Conservation (phyloP, 92 coral and sea anemone genomes). For the Palythoa grandiflora region DNA sequence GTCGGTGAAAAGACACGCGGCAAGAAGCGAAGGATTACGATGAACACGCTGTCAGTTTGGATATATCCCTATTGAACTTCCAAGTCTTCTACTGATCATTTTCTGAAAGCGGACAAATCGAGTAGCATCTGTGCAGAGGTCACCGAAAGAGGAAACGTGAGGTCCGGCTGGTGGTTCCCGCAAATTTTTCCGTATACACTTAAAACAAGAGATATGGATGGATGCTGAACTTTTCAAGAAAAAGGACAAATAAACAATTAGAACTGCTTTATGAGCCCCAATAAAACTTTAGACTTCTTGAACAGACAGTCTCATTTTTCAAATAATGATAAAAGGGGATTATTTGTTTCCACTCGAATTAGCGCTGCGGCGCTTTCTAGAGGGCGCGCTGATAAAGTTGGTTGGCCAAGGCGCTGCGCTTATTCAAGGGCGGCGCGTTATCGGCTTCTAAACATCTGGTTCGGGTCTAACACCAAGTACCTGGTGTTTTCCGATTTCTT, state of each 20-base stretch:
- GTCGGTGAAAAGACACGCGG: slow-evolving; percentile 8
- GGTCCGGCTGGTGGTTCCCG: slow-evolving; percentile 47
- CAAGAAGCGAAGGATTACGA: slow-evolving; percentile 19
- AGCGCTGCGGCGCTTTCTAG: slow-evolving; percentile 47
- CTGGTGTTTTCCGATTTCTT: too few relatives aligned
- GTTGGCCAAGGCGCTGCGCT: not conserved
- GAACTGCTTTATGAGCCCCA: slow-evolving; percentile 40
- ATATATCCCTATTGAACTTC: slow-evolving; percentile 45
- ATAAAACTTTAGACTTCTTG: slow-evolving; percentile 34
- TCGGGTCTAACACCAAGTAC: too few relatives aligned
- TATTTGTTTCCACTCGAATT: slow-evolving; percentile 26
- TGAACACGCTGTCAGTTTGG: slow-evolving; percentile 27
- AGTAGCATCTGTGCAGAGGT: slow-evolving; percentile 36
- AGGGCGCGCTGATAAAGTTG: slow-evolving; percentile 44
- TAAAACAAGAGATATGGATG: slow-evolving; percentile 43
- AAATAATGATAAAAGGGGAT: slow-evolving; percentile 31
- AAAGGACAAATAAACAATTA: slow-evolving; percentile 38
- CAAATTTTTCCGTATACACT: slow-evolving; percentile 45
- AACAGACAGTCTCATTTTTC: slow-evolving; percentile 45
- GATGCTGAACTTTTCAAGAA: slow-evolving; percentile 46
- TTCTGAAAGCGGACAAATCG: slow-evolving; percentile 54
- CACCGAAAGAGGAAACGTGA: slow-evolving; percentile 38
- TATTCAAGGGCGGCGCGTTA: not conserved
- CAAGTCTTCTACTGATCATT: slow-evolving; percentile 26
- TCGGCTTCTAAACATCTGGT: too few relatives aligned